A percentile compares a stretch with the other conserved stretches of the same genome.
Conservation (phyloP, 2,113 vertebrate species). For the Cyprinodon brontotheroides region DNA sequence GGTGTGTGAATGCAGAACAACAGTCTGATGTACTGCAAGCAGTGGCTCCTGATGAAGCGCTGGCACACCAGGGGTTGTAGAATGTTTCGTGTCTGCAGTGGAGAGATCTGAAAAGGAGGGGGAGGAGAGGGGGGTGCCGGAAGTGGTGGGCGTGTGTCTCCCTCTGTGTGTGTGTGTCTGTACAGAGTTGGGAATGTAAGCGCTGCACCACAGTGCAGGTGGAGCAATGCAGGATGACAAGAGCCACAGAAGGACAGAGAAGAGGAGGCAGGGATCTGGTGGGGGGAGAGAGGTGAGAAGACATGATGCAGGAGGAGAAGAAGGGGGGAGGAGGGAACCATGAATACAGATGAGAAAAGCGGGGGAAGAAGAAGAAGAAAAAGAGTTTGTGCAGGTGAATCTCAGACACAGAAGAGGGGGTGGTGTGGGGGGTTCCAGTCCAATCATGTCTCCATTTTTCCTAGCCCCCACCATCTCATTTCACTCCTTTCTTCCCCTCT, state of each 20-base stretch:
- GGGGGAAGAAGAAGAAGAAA: slow-evolving; percentile 50
- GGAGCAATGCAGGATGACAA: slow-evolving; percentile 73
- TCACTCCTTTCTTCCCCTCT: slow-evolving; percentile 26
- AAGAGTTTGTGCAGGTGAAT: slow-evolving; percentile 69
- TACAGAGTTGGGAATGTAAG: slow-evolving; percentile 66
- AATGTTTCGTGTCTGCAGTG: slow-evolving; percentile 75
- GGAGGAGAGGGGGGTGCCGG: slow-evolving; percentile 60
- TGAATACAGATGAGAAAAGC: slow-evolving; percentile 76
- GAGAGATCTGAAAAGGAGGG: slow-evolving; percentile 49
- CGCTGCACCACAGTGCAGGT: slow-evolving; percentile 76
- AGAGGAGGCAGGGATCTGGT: slow-evolving; percentile 32
- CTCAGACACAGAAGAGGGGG: slow-evolving; percentile 64
- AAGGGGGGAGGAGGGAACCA: slow-evolving; percentile 48
- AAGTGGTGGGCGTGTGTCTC: slow-evolving; percentile 77
- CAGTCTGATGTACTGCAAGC: slow-evolving; percentile 33
- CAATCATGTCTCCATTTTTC: slow-evolving; percentile 60
- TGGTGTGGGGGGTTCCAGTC: slow-evolving; percentile 61
- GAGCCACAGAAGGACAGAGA: slow-evolving; percentile 57
- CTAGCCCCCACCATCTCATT: slow-evolving; percentile 38
- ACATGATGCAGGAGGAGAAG: slow-evolving; percentile 64
- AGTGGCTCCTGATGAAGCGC: slow-evolving; percentile 53
- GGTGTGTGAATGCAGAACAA: slow-evolving; percentile 28
- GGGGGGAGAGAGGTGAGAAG: slow-evolving; percentile 55
- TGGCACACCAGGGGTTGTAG: slow-evolving; percentile 68
- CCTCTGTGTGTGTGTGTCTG: slow-evolving; percentile 53